Percentiles rank a stretch among this genome's conserved stretches.
Conservation (phyloP, 2,113 vertebrate species). For the Stegostoma tigrinum region DNA sequence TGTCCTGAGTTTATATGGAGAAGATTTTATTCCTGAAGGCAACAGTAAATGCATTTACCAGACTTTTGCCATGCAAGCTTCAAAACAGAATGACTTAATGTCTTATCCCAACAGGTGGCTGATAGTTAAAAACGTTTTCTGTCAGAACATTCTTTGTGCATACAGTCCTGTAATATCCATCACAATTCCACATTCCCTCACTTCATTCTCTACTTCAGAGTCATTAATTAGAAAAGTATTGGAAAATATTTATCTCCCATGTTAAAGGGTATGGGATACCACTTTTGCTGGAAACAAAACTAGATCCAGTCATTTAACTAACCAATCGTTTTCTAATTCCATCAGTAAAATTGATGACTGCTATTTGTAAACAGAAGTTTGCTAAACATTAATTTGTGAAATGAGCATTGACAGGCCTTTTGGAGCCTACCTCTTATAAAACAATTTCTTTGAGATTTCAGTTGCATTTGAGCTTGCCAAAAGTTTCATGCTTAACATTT, state of each 20-base stretch:
- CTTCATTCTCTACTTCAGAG: background rate
- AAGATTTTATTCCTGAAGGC: background rate
- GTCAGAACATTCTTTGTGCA: background rate
- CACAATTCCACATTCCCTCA: background rate
- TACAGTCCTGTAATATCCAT: background rate
- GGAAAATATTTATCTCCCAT: background rate
- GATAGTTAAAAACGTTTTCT: background rate
- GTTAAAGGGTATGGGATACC: no score
- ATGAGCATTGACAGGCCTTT: background rate
- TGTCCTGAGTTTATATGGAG: background rate
- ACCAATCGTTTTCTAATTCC: background rate
- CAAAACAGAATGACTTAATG: background rate
- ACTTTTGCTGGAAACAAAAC: background rate
- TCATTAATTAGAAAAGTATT: background rate
- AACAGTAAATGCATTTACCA: slow-evolving; percentile 6
- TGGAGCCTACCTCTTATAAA: no score
- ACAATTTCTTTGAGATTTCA: background rate
- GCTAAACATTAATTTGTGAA: background rate
- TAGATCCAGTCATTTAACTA: no score
- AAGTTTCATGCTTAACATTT: background rate
- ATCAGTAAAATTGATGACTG: background rate
- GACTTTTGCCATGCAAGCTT: background rate
- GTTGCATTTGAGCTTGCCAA: background rate
- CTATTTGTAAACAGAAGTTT: background rate
- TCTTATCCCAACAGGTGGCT: background rate